Conservation (phyloP, 2,888 invertebrate genomes). For the Erynnis tages region DNA sequence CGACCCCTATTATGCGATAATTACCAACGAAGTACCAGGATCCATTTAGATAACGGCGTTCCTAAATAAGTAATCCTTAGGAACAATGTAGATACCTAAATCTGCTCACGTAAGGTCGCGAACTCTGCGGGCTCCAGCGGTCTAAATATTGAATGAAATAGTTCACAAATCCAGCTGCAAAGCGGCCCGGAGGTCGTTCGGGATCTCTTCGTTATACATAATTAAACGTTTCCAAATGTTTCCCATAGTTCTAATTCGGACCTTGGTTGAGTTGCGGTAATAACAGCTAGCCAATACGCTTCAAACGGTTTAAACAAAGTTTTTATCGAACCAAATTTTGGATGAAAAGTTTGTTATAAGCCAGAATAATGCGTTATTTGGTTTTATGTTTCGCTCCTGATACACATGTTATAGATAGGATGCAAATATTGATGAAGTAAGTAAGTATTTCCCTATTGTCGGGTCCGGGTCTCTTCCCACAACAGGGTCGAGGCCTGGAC, state of each 20-base stretch:
- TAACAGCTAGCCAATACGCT: conserved; percentile 15
- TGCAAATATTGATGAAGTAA: neutral
- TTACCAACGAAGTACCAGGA: conserved; percentile 4
- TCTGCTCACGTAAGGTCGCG: conserved; percentile 30
- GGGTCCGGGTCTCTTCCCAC: too few species aligned
- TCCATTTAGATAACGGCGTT: conserved; percentile 20
- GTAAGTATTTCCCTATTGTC: too few species aligned
- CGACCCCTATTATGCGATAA: neutral
- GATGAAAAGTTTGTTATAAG: conserved; percentile 2
- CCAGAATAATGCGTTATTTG: too few species aligned
- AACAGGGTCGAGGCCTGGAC: too few species aligned
- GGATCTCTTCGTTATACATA: conserved; percentile 38
- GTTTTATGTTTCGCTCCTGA: too few species aligned
- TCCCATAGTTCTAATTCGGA: conserved; percentile 40
- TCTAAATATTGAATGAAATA: conserved; percentile 44
- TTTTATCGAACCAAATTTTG: conserved; percentile 8
- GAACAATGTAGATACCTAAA: conserved; percentile 28
- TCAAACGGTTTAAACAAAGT: conserved; percentile 12
- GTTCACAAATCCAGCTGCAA: conserved; percentile 37
- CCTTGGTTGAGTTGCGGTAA: conserved; percentile 33
- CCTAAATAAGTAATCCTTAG: conserved; percentile 20
- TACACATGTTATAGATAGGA: too few species aligned
- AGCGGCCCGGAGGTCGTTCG: conserved; percentile 37
- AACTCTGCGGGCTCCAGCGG: conserved; percentile 23
- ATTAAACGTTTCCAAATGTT: conserved; percentile 45